Evolutionary conservation across 2,113 vertebrate genomes (phyloP).

Genomic region (Zosterops hypoxanthus): DNA sequence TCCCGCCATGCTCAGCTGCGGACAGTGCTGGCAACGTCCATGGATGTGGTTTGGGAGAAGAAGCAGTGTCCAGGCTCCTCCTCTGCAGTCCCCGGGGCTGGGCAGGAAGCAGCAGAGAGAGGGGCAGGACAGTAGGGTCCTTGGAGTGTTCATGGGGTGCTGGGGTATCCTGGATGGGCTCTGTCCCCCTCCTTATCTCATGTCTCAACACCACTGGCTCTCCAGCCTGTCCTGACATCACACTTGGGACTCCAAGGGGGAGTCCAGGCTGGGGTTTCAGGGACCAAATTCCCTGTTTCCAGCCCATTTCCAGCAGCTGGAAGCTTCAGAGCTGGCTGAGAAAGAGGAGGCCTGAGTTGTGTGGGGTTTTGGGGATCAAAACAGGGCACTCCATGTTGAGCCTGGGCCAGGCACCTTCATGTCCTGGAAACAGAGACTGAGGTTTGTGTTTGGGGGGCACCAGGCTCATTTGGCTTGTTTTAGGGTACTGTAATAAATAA

Average conservation of each 20-base stretch:
- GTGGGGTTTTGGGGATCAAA: background rate
- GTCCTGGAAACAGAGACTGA: background rate
- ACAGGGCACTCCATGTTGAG: rapidly evolving
- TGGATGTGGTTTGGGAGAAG: rapidly evolving
- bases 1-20: rapidly evolving
- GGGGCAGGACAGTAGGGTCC: rapidly evolving
- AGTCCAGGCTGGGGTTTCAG: background rate
- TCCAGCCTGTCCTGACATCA: background rate
- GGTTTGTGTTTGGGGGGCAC: background rate
- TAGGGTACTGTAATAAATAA: background rate
- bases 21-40: rapidly evolving
- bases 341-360: rapidly evolving
- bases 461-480: background rate
- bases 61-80: background rate
- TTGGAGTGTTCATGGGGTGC: rapidly evolving
- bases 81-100: background rate
- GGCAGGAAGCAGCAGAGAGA: background rate
- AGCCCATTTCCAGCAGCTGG: background rate
- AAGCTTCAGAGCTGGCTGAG: background rate
- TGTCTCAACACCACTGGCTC: background rate
- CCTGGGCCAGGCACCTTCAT: background rate
- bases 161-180: background rate
- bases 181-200: rapidly evolving
- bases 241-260: background rate
- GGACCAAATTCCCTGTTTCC: background rate